Evolutionary conservation across 2,113 vertebrate species (phyloP).

Genomic region (Paracanthobrama guichenoti): DNA sequence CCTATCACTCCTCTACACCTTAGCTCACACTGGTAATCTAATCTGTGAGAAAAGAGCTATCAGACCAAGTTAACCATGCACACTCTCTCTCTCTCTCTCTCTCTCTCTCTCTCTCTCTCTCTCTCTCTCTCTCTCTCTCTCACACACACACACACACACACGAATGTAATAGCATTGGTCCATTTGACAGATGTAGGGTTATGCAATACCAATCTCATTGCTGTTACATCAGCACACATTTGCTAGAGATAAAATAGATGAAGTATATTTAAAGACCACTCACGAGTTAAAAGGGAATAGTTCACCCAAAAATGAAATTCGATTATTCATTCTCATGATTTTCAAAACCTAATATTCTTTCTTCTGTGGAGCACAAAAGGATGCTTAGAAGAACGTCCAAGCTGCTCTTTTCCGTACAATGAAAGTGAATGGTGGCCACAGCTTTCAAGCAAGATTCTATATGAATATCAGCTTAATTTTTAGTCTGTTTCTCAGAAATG

Average conservation of each 20-base stretch:
- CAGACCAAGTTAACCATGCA: constrained; percentile 19
- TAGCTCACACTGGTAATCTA: constrained; percentile 19
- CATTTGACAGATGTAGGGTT: constrained; percentile 56
- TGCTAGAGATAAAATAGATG: constrained; percentile 24
- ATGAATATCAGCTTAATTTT: not conserved
- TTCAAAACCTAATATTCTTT: not conserved
- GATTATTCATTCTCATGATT: not conserved
- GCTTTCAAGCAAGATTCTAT: not conserved
- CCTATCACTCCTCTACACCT: constrained; percentile 39
- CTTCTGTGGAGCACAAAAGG: not conserved
- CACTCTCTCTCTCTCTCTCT: not conserved
- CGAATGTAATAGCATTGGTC: constrained; percentile 9
- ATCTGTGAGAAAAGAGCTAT: constrained; percentile 32
- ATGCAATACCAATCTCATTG: constrained; percentile 44
- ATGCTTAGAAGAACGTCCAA: not conserved
- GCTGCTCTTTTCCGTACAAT: not conserved
- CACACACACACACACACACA: constrained; percentile 25
- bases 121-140: constrained; percentile 12
- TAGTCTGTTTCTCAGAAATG: not conserved
- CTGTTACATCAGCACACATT: constrained; percentile 53
- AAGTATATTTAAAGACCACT: not conserved
- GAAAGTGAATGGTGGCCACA: not conserved
- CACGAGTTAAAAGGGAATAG: constrained; percentile 17
- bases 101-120: too few species aligned
- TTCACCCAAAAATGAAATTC: not conserved